Base-by-base conservation (phyloP, 2,888 invertebrate genomes). In the Theretra japonica region DNA sequence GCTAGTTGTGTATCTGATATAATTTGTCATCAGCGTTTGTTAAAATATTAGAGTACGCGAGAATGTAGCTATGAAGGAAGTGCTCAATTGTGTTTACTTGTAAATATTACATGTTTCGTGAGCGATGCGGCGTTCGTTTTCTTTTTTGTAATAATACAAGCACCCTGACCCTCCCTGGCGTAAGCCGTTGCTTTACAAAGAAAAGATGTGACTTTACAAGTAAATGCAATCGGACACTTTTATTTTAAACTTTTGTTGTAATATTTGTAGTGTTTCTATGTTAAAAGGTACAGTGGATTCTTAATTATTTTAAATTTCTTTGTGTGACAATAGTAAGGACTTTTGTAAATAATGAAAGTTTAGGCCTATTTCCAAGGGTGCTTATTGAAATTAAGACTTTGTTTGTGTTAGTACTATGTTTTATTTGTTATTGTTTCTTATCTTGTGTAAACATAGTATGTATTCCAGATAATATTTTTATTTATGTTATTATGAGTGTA, bases 1-100 rank as follows among this genome's bases (percentile, higher is more conserved):
- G 80, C 83, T 89, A 89, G 84, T 79, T 89, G 86, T 88, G 84
- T 88, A 87, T 83, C 79, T 85, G 74, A 74, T 79, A 79, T 83
- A 87, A 87, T 90, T 90, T 90, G 86, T 89, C 87, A 88, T 86
- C 84, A 84, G 75, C 82, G 78, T 80, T 82, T 83, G 79, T 77
- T 83, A 75, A 78, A 79, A 81, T 77, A 33, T 28, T 69, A 68
- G 19, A 25, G 19, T 69, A 8, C 4, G 48, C 23, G 17, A 21
- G 23, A 5, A 19, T 48, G 23, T 48, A 48, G 17, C 23, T 48
- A 41, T 25, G 65, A 23, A 21, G 15, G 23, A 23, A 21, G 6
- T 48, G 7, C 23, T 48, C 17, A 23, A 6, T 65, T 23, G 23
- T 48, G 17, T 48, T 48, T 65, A 48, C 65, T 48, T 48, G 41